Percentiles rank a stretch among this genome's conserved stretches.
Evolutionary conservation across 1,140 invertebrate genomes (phyloP).

Genomic region (Ephestia elutella): DNA sequence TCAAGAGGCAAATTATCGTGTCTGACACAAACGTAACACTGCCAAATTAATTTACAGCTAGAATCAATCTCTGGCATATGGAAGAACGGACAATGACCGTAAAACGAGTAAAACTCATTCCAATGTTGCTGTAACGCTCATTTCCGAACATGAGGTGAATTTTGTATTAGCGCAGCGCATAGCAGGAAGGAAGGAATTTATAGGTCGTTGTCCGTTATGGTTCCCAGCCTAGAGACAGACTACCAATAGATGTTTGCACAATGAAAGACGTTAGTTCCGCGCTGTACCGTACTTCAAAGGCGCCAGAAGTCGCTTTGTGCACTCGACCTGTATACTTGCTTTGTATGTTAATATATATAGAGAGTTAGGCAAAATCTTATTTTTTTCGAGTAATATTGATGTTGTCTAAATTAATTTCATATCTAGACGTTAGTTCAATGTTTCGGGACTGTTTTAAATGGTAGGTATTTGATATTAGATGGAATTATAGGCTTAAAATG

Average conservation of each 20-base stretch:
- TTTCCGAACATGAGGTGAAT: too few species aligned
- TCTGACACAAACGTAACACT: background rate
- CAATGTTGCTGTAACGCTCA: background rate
- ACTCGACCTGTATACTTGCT: background rate
- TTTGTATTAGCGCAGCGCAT: background rate
- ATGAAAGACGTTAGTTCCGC: background rate
- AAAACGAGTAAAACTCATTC: background rate
- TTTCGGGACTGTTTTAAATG: conserved; percentile 2
- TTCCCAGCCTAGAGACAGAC: background rate
- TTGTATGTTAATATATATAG: background rate
- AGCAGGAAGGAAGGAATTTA: background rate
- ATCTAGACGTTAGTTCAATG: background rate
- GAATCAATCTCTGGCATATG: background rate
- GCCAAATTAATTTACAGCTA: background rate
- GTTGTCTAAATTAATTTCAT: background rate
- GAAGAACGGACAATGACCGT: background rate
- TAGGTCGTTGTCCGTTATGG: background rate
- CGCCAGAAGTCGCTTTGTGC: background rate
- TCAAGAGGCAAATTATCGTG: too few species aligned
- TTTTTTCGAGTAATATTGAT: background rate
- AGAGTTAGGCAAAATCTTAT: background rate
- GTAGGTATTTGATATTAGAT: background rate
- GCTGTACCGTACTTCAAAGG: background rate
- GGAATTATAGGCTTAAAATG: background rate
- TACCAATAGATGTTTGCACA: conserved; percentile 1